These are phyloP conservation scores for Rattus rattus DNA, from an alignment of 2,113 vertebrate genomes.

Conservation along the genomic window DNA sequence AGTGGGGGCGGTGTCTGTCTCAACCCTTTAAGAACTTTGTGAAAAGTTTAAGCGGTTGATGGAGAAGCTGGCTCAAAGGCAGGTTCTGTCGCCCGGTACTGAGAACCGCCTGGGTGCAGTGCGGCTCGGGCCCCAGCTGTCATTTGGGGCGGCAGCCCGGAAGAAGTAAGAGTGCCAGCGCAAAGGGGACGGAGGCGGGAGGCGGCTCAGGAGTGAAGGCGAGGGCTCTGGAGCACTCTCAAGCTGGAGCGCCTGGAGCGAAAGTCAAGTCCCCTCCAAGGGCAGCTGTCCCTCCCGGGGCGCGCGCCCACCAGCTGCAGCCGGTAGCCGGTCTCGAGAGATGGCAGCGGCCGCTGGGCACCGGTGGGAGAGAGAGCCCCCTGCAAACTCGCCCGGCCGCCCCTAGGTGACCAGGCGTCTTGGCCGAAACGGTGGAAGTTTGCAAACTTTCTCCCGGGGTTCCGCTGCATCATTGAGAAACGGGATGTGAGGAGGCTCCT, in stretches of 20 bases:
- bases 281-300: neutral
- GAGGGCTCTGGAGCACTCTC: neutral
- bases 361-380: neutral
- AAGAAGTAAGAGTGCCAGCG: constrained; percentile 16
- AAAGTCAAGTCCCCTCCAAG: constrained; percentile 46
- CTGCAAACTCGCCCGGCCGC: neutral
- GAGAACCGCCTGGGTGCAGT: constrained; percentile 16
- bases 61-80: neutral
- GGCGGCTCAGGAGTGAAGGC: neutral
- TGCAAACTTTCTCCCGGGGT: constrained; percentile 83
- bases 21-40: constrained; percentile 67
- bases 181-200: neutral
- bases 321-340: neutral
- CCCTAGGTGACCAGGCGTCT: constrained; percentile 70
- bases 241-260: constrained; percentile 6
- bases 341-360: neutral
- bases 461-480: constrained; percentile 74
- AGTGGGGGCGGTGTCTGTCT: constrained; percentile 5
- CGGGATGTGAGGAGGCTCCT: constrained; percentile 64
- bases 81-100: neutral
- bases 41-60: constrained; percentile 66
- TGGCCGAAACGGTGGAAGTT: constrained; percentile 69
- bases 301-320: neutral
- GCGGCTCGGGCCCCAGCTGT: constrained; percentile 67
- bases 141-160: constrained; percentile 58